Percentiles rank a stretch among this genome's conserved stretches.
phyloP scores from a whole-genome alignment of 2,888 invertebrate species.

The Isoperla grammatica region DNA sequence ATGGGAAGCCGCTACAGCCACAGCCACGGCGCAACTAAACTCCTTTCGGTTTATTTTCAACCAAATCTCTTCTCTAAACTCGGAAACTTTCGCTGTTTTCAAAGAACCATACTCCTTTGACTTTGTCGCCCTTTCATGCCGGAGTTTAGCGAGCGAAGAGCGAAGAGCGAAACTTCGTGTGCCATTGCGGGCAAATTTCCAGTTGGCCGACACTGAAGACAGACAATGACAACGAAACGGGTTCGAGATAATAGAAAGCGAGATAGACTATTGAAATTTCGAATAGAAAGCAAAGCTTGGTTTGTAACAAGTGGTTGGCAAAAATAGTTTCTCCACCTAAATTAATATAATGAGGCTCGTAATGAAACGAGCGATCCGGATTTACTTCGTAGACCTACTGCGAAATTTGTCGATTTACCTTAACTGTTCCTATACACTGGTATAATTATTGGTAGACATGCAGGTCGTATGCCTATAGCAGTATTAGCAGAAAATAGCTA shows the following conservation, averaged over 20 bases:
- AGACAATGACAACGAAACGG: constrained; percentile 9
- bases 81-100: constrained; percentile 13
- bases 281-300: too few relatives aligned
- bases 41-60: constrained; percentile 7
- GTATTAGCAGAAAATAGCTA: too few relatives aligned
- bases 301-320: too few relatives aligned
- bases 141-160: constrained; percentile 9
- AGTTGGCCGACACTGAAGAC: constrained; percentile 10
- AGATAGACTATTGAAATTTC: constrained; percentile 6
- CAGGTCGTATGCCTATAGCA: too few relatives aligned
- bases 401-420: too few relatives aligned
- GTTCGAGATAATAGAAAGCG: constrained; percentile 3
- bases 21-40: constrained; percentile 4
- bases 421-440: too few relatives aligned
- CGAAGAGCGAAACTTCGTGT: constrained; percentile 14
- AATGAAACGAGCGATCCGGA: too few relatives aligned
- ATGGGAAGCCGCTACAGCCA: background rate
- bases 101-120: constrained; percentile 14
- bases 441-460: too few relatives aligned
- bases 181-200: constrained; percentile 15
- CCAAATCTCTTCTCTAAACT: constrained; percentile 15
- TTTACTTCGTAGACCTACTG: too few relatives aligned
- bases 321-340: too few relatives aligned
- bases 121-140: constrained; percentile 13
- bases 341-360: too few relatives aligned